Base-by-base conservation (phyloP, 2,113 vertebrate genomes). In the Agapornis roseicollis region DNA sequence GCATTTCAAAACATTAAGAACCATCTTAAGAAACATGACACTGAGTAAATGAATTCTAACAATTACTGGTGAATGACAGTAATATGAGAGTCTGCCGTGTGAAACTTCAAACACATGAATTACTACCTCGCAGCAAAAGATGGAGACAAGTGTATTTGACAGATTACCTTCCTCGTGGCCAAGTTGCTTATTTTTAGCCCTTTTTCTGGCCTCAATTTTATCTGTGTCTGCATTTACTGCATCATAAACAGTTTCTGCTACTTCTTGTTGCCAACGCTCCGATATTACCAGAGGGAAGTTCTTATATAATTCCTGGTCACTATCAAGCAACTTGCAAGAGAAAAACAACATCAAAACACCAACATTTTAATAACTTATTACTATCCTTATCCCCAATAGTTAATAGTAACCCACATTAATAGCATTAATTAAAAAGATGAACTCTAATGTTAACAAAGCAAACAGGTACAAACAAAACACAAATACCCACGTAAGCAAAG, bases 271-370 rank as follows among this genome's bases (percentile, higher is more conserved):
- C 99, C 99, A 99, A 94, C 99, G 99, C 95, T 99, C 99, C 0
- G 99, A 99, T 96, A 99, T 99, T 66, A 99, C 99, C 98, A 99
- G 93, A 6, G 99, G 99, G 95, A 99, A 99, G 98, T 99, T 99
- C 98, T 99, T 99, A 95, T 99, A 99, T 44, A 99, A 98, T 66
- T 99, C 99, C 97, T 99, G 99, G 98, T 99, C 99, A 52, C 99
- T 99, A 94, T 99, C 99, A 89, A 99, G 97, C 96, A 99, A 96
- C 99, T 99, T 82, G 55, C 69, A 86, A 93, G 46, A 96, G 70
- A 76, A 47, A 96, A 95, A 91, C 37, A 77, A 85, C 63, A 88
- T 3, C 53, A 79, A 85, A 87, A 17, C 64, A 58, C 74, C 90
- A 85, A 61, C 55, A 88, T 76, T 84, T 88, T 66, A 91, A 12